Conservation (phyloP, 2,797 vertebrate genomes). For the Syndactyla subalaris region DNA sequence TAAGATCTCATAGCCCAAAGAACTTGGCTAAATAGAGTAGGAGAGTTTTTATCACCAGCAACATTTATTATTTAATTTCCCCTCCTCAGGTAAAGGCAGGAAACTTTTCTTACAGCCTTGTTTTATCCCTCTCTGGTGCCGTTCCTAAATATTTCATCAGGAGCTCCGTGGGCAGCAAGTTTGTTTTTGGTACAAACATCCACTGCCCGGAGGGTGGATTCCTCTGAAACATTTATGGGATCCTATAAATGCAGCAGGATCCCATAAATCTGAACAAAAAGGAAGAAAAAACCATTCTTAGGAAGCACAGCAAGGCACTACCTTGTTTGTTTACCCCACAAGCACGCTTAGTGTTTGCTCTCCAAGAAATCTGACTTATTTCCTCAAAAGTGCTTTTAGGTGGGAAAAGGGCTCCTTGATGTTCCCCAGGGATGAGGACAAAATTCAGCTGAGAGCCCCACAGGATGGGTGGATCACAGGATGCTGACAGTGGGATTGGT, state of each 20-base stretch:
- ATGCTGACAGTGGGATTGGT: background rate
- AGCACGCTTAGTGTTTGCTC: accelerated
- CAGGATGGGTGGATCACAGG: background rate
- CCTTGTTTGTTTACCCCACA: background rate
- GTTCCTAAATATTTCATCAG: background rate
- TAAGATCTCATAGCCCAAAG: background rate
- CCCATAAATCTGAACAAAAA: background rate
- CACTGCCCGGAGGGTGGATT: background rate
- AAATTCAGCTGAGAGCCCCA: background rate
- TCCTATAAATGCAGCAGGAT: background rate
- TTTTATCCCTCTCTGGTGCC: background rate
- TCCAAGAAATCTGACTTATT: background rate
- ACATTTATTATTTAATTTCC: background rate
- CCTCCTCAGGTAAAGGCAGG: background rate
- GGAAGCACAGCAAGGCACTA: background rate
- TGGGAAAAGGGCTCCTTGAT: background rate
- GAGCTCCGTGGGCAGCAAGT: background rate
- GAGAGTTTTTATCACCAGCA: background rate
- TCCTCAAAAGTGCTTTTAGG: background rate
- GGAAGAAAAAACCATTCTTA: background rate
- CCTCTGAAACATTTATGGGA: background rate
- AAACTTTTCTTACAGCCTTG: background rate
- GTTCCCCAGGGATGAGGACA: background rate
- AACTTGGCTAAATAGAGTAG: background rate
- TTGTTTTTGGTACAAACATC: background rate